Base-by-base conservation (phyloP, 2,888 invertebrate species). In the Scotopteryx bipunctaria region DNA sequence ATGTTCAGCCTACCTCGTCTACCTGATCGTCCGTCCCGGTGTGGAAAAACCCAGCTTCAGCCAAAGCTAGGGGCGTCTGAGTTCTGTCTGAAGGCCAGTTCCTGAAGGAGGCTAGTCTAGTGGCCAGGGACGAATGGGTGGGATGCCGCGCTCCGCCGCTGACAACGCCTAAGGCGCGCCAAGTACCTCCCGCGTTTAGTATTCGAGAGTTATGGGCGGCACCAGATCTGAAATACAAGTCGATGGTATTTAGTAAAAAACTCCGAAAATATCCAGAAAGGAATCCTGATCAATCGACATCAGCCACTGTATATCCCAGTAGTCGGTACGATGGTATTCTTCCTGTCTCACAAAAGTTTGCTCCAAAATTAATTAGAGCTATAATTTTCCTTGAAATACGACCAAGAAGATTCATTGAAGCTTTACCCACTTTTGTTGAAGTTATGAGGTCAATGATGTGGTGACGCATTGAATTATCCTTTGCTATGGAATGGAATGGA, bases 41-140 rank as follows among this genome's bases (percentile, higher is more conserved):
- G 74, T 97, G 98, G 79, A 95, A 98, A 82, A 98, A 97, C 2
- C 98, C 98, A 13, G 98, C 97, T 46, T 94, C 94, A 0, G 97
- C 95, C 47, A 98, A 82, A 5, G 93, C 91, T 53, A 94, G 92
- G 0, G 97, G 96, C 0, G 93, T 93, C 80, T 97, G 97, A 14
- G 93, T 92, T 13, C 95, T 89, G 52, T 93, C 88, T 2, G 92
- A 90, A 0, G 97, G 96, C 98, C 98, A 98, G 48, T 89, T 85
- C 37, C 79, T 80, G 78, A 94, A 97, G 1, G 95, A 94, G 25
- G 92, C 90, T 29, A 96, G 75, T 19, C 97, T 91, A 0, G 78
- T 72, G 51, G 95, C 94, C 5, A 94, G 81, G 0, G 95, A 94
- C 0, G 94, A 92, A 74, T 92, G 93, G 61, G 93, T 91, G 0